Evolutionary conservation across 2,888 invertebrate species (phyloP), one percentile per base, ranked within the genome.

Genomic region (Syrista parreyssii): DNA sequence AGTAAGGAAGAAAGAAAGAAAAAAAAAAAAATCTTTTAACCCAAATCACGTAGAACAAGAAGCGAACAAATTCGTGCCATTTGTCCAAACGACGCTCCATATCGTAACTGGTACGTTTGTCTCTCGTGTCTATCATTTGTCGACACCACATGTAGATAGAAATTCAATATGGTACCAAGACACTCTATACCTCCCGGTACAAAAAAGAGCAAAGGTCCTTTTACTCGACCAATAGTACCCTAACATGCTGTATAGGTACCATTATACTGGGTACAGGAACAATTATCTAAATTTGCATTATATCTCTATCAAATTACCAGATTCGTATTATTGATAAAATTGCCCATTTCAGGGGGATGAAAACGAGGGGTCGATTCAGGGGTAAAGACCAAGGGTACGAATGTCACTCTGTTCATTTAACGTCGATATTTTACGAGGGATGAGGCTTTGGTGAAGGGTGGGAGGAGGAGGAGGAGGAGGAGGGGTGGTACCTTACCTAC

Each of bases 211-310:
- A 84, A 81, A 82, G 82, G 73, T 76, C 75, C 78, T 78, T 78
- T 78, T 78, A 74, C 72, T 35, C 78, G 68, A 72, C 76, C 78
- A 32, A 73, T 76, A 31, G 71, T 71, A 15, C 71, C 71, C 31
- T 71, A 33, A 33, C 55, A 23, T 23, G 23, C 55, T 23, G 23
- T 55, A 55, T 55, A 23, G 55, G 23, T 4, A 55, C 23, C 55
- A 55, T 55, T 55, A 23, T 55, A 55, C 55, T 4, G 55, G 55
- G 55, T 55, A 55, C 83, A 86, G 87, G 90, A 91, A 91, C 90
- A 91, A 91, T 91, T 91, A 91, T 89, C 87, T 85, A 84, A 89
- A 91, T 91, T 91, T 91, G 91, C 91, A 91, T 91, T 90, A 89
- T 88, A 91, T 91, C 90, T 91, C 89, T 90, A 91, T 91, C 91